phyloP scores from a whole-genome alignment of 2,888 invertebrate genomes.

The Cheilosia vernalis region DNA sequence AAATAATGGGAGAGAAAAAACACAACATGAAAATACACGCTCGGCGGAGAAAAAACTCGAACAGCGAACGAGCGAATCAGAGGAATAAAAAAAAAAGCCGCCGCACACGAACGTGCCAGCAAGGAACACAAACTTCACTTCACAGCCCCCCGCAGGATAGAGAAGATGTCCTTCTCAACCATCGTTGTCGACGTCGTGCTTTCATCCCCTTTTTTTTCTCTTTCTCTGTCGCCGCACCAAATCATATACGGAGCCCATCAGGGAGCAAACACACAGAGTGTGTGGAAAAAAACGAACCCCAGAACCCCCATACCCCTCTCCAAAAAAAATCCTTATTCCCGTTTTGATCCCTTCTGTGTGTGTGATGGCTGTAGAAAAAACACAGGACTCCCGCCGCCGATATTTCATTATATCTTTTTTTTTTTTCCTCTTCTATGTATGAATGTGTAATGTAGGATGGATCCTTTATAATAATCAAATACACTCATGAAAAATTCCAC shows the following conservation, averaged over 20 bases:
- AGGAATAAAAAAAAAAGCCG: slow-evolving; percentile 63
- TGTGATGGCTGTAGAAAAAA: slow-evolving; percentile 27
- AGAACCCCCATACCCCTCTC: slow-evolving; percentile 47
- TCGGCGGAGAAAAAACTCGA: slow-evolving; percentile 71
- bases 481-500: slow-evolving; percentile 73
- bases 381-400: slow-evolving; percentile 62
- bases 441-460: slow-evolving; percentile 74
- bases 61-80: slow-evolving; percentile 74
- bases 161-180: slow-evolving; percentile 73
- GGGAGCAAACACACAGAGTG: slow-evolving; percentile 60
- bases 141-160: slow-evolving; percentile 46
- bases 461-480: slow-evolving; percentile 75
- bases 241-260: slow-evolving; percentile 69
- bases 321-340: slow-evolving; percentile 66
- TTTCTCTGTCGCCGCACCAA: slow-evolving; percentile 63
- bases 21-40: slow-evolving; percentile 74
- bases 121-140: slow-evolving; percentile 53
- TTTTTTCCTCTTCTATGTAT: slow-evolving; percentile 71
- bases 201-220: slow-evolving; percentile 69
- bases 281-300: slow-evolving; percentile 52
- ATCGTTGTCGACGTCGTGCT: slow-evolving; percentile 66
- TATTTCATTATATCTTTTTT: slow-evolving; percentile 74
- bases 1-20: slow-evolving; percentile 76
- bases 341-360: slow-evolving; percentile 64
- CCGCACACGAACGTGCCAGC: slow-evolving; percentile 71